phyloP scores from a whole-genome alignment of 2,113 vertebrate genomes.

The Toxostoma redivivum region DNA sequence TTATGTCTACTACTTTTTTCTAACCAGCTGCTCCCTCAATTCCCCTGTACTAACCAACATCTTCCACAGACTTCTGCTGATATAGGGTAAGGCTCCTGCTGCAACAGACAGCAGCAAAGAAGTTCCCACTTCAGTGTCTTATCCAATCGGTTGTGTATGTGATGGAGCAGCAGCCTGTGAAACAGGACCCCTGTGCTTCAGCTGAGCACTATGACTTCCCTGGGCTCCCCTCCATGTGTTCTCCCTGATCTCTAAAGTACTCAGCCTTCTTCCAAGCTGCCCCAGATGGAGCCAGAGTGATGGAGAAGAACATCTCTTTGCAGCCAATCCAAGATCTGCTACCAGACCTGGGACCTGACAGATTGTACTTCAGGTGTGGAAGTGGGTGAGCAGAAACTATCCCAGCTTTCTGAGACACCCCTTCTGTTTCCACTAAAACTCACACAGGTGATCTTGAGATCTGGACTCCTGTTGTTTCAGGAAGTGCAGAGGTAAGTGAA shows the following conservation, averaged over 20 bases:
- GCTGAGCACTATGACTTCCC: not conserved
- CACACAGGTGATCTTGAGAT: not conserved
- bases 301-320: not conserved
- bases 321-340: not conserved
- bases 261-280: not conserved
- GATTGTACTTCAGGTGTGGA: not conserved
- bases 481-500: not conserved
- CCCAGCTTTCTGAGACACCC: not conserved
- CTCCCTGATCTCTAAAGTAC: not conserved
- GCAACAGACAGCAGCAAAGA: not conserved
- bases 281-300: not conserved
- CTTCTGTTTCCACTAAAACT: not conserved
- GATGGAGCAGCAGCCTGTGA: not conserved
- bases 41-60: not conserved
- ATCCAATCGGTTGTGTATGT: accelerated
- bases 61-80: not conserved
- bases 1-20: not conserved
- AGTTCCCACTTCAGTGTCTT: not conserved
- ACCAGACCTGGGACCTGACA: not conserved
- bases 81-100: not conserved
- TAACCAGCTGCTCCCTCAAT: not conserved
- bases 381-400: not conserved
- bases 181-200: not conserved
- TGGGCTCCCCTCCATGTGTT: not conserved
- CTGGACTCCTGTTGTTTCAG: not conserved